Conservation (phyloP, 2,113 vertebrate genomes). For the Cinclus mexicanus region DNA sequence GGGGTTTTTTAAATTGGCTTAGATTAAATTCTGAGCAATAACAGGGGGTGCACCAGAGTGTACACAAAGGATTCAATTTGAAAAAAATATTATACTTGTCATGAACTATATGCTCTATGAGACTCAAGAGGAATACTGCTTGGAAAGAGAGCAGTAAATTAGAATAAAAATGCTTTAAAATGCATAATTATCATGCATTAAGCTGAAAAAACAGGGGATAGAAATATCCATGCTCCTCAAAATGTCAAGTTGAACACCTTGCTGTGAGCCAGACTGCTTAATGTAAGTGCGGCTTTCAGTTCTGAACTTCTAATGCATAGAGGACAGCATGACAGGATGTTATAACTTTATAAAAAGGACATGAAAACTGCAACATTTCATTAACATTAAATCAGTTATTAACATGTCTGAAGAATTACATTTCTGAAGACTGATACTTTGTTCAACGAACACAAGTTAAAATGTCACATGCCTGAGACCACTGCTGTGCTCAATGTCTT, state of each 20-base stretch:
- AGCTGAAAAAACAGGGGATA: conserved; percentile 48
- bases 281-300: conserved; percentile 62
- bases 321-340: conserved; percentile 68
- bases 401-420: conserved; percentile 60
- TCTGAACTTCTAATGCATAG: conserved; percentile 72
- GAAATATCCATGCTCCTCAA: conserved; percentile 64
- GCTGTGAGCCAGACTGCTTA: conserved; percentile 76
- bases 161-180: conserved; percentile 65
- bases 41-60: neutral
- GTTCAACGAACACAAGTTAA: conserved; percentile 55
- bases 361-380: conserved; percentile 57
- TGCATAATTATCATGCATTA: conserved; percentile 61
- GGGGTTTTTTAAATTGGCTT: neutral
- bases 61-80: neutral
- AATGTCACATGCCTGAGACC: conserved; percentile 47
- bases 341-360: conserved; percentile 65
- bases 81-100: conserved; percentile 12
- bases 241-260: conserved; percentile 79
- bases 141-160: conserved; percentile 36
- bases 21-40: neutral
- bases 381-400: conserved; percentile 69
- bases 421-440: conserved; percentile 47
- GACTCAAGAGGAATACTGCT: conserved; percentile 10
- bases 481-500: conserved; percentile 18
- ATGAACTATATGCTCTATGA: conserved; percentile 8